Evolutionary conservation across 2,113 vertebrate genomes (phyloP), one percentile per base, ranked within the genome.

Genomic region (Struthidea cinerea): DNA sequence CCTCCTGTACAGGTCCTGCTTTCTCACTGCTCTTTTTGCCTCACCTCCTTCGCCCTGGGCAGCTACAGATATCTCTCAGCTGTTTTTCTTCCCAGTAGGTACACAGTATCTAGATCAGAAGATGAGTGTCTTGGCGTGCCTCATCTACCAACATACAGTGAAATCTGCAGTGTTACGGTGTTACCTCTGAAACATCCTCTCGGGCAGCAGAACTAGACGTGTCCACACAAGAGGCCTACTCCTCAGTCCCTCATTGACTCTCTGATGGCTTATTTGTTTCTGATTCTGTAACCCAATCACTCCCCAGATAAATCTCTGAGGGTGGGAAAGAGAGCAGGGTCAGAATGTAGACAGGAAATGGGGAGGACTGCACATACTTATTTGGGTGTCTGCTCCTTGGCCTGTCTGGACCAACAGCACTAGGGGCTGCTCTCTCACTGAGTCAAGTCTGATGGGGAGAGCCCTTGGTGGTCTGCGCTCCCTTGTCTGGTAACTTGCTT

Each of bases 261-360:
- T 59, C 41, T 89, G 23, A 85, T 67, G 41, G 26, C 23, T 87
- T 74, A 37, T 63, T 41, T 77, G 37, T 91, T 71, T 96, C 80
- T 92, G 85, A 96, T 70, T 89, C 85, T 91, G 61, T 70, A 96
- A 96, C 18, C 49, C 44, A 93, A 8, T 90, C 13, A 2, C 35
- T 96, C 96, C 92, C 93, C 37, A 92, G 95, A 95, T 90, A 73
- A 71, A 96, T 95, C 64, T 93, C 53, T 0, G 1, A 95, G 86
- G 80, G 92, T 97, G 93, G 90, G 94, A 96, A 96, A 92, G 86
- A 86, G 47, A 97, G 44, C 60, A 41, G 80, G 64, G 76, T 90
- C 76, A 96, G 88, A 65, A 75, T 71, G 65, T 44, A 90, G 90
- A 87, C 88, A 82, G 92, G 96, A 96, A 96, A 92, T 78, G 90